Percentiles rank a stretch among this genome's conserved stretches.
Conservation (phyloP, 1,140 invertebrate species). For the Radopholus similis region DNA sequence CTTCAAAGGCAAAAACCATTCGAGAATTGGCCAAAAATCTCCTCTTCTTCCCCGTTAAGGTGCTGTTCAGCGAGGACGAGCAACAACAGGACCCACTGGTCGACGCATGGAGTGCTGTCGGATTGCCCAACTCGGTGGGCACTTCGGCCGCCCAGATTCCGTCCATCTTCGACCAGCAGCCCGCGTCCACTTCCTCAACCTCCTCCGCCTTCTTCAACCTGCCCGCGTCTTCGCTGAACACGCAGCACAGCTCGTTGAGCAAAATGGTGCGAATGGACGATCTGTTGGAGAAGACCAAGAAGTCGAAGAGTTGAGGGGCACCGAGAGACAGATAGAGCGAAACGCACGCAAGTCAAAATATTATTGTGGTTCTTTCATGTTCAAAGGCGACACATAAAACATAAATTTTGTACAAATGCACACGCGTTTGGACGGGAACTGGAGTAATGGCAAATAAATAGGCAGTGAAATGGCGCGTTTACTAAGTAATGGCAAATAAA, state of each 20-base stretch:
- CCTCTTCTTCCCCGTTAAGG: too few species aligned
- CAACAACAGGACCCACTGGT: neutral
- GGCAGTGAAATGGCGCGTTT: too few species aligned
- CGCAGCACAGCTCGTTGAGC: neutral
- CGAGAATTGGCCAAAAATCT: neutral
- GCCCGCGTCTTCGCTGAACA: neutral
- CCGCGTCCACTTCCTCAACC: neutral
- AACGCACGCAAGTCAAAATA: neutral
- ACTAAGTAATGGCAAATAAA: too few species aligned
- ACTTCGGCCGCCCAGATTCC: neutral
- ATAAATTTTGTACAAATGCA: too few species aligned
- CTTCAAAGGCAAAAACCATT: neutral
- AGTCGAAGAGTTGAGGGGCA: neutral
- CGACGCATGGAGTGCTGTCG: neutral
- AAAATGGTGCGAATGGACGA: conserved; percentile 17
- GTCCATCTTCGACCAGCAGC: neutral
- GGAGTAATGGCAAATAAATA: too few species aligned
- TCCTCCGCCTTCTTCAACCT: neutral
- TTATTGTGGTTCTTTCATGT: neutral
- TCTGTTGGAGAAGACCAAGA: conserved; percentile 2
- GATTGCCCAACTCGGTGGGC: too few species aligned
- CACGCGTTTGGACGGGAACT: too few species aligned
- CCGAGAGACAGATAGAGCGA: neutral
- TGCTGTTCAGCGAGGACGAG: neutral
- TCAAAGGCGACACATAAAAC: too few species aligned